A percentile compares a stretch with the other conserved stretches of the same genome.
Evolutionary conservation across 2,797 vertebrate genomes (phyloP).

Genomic region (Gadopsis marmoratus): DNA sequence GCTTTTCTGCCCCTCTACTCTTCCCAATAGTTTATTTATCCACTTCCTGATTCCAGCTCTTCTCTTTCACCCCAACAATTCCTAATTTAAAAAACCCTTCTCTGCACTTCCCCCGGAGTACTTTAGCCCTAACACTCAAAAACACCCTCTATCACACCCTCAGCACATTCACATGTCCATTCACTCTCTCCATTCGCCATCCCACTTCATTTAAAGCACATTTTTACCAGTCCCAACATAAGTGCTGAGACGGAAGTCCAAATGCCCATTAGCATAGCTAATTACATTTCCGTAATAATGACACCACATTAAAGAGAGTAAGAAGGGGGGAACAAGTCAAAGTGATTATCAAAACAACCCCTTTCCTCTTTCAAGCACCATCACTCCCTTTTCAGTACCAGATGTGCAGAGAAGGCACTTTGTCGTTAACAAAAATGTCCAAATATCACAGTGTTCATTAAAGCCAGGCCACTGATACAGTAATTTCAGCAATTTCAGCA

Average conservation of each 20-base stretch:
- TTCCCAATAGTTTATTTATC: constrained; percentile 61
- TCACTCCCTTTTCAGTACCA: constrained; percentile 76
- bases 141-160: constrained; percentile 72
- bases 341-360: constrained; percentile 84
- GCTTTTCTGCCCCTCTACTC: constrained; percentile 52
- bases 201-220: constrained; percentile 75
- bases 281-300: constrained; percentile 86
- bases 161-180: constrained; percentile 65
- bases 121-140: constrained; percentile 67
- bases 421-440: constrained; percentile 72
- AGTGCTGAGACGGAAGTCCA: constrained; percentile 81
- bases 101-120: constrained; percentile 68
- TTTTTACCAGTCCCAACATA: constrained; percentile 73
- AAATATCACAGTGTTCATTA: constrained; percentile 74
- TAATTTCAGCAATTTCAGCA: constrained; percentile 76
- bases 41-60: constrained; percentile 66
- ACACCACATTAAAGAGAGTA: constrained; percentile 80
- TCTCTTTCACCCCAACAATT: constrained; percentile 76
- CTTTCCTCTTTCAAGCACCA: constrained; percentile 75
- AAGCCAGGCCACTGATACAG: constrained; percentile 68
- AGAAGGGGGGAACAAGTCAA: constrained; percentile 83
- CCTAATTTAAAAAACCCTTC: constrained; percentile 70
- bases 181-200: constrained; percentile 64
- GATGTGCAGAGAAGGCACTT: constrained; percentile 77
- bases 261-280: constrained; percentile 85